Percentiles rank a stretch among this genome's conserved stretches.
phyloP scores from a whole-genome alignment of 2,888 invertebrate genomes.

The Eupithecia dodoneata region DNA sequence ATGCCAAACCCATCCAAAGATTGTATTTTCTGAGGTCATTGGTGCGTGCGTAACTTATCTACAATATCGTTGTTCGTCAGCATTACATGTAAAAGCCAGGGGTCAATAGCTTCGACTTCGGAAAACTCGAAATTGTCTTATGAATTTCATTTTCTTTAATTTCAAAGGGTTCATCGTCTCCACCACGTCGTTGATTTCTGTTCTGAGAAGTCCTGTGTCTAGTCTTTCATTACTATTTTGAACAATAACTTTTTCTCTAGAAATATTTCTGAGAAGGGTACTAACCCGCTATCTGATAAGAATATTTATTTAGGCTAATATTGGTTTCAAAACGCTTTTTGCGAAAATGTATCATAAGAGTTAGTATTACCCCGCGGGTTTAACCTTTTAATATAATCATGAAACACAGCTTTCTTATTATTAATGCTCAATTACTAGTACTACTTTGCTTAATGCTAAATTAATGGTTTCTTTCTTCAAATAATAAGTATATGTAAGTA shows the following conservation, averaged over 20 bases:
- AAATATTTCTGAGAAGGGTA: not conserved
- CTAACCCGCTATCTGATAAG: not conserved
- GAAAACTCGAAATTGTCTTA: conserved; percentile 9
- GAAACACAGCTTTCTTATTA: not conserved
- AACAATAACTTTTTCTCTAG: not conserved
- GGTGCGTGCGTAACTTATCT: conserved; percentile 42
- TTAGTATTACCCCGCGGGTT: not conserved
- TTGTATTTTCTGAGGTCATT: conserved; percentile 44
- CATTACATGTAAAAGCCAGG: conserved; percentile 21
- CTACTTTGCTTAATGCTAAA: too few species aligned
- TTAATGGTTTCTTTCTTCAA: not conserved
- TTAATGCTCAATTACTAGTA: not conserved
- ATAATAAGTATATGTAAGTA: too few species aligned
- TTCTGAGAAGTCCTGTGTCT: not conserved
- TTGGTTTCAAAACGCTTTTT: conserved; percentile 17
- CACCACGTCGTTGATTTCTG: not conserved
- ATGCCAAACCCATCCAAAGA: conserved; percentile 42
- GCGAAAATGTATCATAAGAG: conserved; percentile 14
- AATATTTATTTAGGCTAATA: conserved; percentile 37
- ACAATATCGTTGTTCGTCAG: conserved; percentile 31
- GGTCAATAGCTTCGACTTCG: conserved; percentile 31
- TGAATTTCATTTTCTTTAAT: not conserved
- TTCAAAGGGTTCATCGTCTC: not conserved
- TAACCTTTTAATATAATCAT: not conserved
- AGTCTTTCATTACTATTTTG: not conserved